Evolutionary conservation across 2,797 vertebrate species (phyloP).

Genomic region (Rhabdomys pumilio): DNA sequence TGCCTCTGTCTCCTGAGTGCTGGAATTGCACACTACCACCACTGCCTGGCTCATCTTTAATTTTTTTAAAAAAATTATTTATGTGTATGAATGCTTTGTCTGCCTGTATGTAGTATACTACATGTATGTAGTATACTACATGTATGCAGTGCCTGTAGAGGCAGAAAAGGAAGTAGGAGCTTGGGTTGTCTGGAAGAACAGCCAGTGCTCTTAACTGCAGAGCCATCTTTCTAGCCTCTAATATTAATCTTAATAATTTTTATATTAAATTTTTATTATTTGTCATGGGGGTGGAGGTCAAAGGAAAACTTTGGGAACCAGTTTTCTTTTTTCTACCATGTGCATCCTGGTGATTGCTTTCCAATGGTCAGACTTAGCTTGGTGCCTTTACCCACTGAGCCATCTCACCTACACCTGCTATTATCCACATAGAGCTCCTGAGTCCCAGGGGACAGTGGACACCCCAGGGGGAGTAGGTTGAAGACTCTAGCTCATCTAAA

Average conservation of each 20-base stretch:
- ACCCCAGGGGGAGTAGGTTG: background rate
- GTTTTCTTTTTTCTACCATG: background rate
- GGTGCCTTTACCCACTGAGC: background rate
- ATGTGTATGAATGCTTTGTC: background rate
- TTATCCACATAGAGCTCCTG: background rate
- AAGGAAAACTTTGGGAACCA: background rate
- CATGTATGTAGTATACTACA: background rate
- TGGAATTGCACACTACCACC: background rate
- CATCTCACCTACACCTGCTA: background rate
- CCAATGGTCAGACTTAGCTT: too few relatives aligned
- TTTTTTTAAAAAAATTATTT: background rate
- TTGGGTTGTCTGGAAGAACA: background rate
- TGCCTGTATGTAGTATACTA: background rate
- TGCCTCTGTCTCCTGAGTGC: background rate
- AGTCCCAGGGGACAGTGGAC: background rate
- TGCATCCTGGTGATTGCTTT: background rate
- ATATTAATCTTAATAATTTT: background rate
- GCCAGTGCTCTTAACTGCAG: background rate
- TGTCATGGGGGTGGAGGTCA: background rate
- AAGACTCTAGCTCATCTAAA: background rate
- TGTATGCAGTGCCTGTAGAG: background rate
- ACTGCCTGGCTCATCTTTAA: background rate
- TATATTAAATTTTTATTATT: background rate
- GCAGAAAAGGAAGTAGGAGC: background rate
- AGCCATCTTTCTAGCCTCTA: background rate